Percentiles rank a stretch among this genome's conserved stretches.
These are phyloP conservation scores for Phyllotreta striolata DNA, from an alignment of 2,888 invertebrate genomes.

Conservation along the genomic window DNA sequence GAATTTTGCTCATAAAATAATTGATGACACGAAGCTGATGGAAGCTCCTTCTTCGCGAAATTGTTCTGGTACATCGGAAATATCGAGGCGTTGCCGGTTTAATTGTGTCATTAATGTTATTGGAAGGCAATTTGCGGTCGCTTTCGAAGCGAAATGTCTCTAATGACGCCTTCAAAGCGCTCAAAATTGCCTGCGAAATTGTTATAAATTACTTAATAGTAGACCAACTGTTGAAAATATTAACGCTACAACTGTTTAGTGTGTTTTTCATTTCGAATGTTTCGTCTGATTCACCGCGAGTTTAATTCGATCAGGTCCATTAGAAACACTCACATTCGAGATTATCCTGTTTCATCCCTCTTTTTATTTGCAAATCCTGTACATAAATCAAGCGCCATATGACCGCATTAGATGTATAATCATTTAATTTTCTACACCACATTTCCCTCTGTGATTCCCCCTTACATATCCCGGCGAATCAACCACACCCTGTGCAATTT, in stretches of 20 bases:
- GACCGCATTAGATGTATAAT: slow-evolving; percentile 12
- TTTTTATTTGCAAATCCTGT: background rate
- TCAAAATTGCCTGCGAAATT: too few relatives aligned
- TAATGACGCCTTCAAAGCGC: slow-evolving; percentile 15
- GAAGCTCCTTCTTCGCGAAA: background rate
- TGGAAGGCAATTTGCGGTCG: slow-evolving; percentile 19
- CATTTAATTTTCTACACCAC: slow-evolving; percentile 17
- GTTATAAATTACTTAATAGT: too few relatives aligned
- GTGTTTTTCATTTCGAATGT: background rate
- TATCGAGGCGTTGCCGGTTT: slow-evolving; percentile 11
- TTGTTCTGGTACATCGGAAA: slow-evolving; percentile 18
- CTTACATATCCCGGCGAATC: slow-evolving; percentile 1
- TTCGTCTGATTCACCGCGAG: background rate
- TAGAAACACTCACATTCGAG: background rate
- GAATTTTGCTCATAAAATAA: too few relatives aligned
- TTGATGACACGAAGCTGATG: too few relatives aligned
- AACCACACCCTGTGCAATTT: slow-evolving; percentile 12
- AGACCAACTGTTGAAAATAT: too few relatives aligned
- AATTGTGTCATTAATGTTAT: slow-evolving; percentile 19
- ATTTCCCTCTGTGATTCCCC: background rate
- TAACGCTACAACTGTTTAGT: too few relatives aligned
- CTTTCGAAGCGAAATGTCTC: slow-evolving; percentile 9
- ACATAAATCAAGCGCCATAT: slow-evolving; percentile 9
- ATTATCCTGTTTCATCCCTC: background rate
- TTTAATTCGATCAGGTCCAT: slow-evolving; percentile 1